A percentile compares a stretch with the other conserved stretches of the same genome.
These are phyloP conservation scores for Tenthredo livida DNA, from an alignment of 2,888 invertebrate species.

Conservation along the genomic window DNA sequence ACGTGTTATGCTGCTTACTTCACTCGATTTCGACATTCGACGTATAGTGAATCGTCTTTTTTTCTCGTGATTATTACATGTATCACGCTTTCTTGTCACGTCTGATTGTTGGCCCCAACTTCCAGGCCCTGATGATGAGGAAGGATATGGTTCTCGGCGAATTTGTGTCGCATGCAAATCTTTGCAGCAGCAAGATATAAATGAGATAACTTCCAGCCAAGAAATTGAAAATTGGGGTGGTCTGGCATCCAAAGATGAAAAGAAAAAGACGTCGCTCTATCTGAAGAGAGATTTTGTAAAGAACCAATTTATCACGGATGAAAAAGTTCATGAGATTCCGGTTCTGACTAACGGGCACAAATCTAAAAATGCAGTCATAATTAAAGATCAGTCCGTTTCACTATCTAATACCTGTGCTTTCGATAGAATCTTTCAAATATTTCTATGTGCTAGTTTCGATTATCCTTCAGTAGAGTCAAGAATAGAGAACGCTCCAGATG, in stretches of 20 bases:
- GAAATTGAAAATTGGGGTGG: conserved; percentile 16
- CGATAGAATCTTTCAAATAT: conserved; percentile 20
- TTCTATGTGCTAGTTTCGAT: conserved; percentile 1
- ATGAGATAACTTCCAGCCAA: background rate
- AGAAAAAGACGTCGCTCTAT: conserved; percentile 4
- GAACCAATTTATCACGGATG: conserved; percentile 23
- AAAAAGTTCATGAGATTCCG: conserved; percentile 1
- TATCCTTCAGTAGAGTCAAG: background rate
- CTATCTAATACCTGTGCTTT: conserved; percentile 16
- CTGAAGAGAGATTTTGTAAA: conserved; percentile 15
- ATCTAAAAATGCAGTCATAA: background rate
- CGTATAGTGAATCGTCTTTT: too few relatives aligned
- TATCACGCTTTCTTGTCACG: too few relatives aligned
- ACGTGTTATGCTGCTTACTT: too few relatives aligned
- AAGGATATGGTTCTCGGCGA: conserved; percentile 7
- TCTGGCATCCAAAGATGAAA: background rate
- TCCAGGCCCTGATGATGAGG: background rate
- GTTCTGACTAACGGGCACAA: conserved; percentile 8
- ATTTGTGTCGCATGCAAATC: background rate
- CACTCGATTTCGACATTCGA: too few relatives aligned
- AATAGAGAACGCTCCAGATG: background rate
- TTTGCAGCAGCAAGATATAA: background rate
- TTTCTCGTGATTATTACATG: too few relatives aligned
- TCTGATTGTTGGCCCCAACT: too few relatives aligned
- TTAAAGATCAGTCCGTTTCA: conserved; percentile 2